Evolutionary conservation across 2,113 vertebrate genomes (phyloP), one percentile per base, ranked within the genome.

Genomic region (Corythornis vintsioides): DNA sequence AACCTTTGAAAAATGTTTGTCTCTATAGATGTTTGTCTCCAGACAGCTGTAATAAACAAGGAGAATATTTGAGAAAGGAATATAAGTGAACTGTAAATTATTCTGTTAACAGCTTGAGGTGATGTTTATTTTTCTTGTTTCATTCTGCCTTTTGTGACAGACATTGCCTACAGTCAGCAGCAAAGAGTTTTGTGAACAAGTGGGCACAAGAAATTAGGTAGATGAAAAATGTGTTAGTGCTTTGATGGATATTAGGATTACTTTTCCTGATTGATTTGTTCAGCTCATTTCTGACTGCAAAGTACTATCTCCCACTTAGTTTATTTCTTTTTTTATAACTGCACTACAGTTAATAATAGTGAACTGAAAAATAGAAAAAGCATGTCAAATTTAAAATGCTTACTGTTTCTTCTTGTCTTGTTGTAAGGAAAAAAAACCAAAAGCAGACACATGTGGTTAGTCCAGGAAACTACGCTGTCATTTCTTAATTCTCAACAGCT

Each of bases 401-500:
- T 74, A 56, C n/a, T 47, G 40, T 7, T 73, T 83, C 13, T 95
- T 76, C 38, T 88, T 14, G 18, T 86, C 88, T 91, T 38, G 9
- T 35, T 74, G 13, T 45, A 47, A 77, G 33, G 8, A 56, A 77
- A 74, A 70, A 69, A 63, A 61, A 79, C 5, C 26, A 31, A 86
- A 92, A 63, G 8, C 24, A 74, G 43, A 25, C 33, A 83, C 82
- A 56, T 90, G 65, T 86, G 60, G 64, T 88, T 92, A 86, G 38
- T 74, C 18, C 43, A 90, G 43, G 67, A 88, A 93, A 86, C 69
- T 35, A 25, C 55, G 56, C 55, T 48, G 12, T 43, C 26, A 52
- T 83, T 94, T 88, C 59, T 81, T 86, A 81, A 90, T 93, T 95
- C 66, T 90, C 48, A 90, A 31, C 48, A 64, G 43, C 24, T 83